Evolutionary conservation across 2,113 vertebrate species (phyloP).

Genomic region (Chlamydotis undulata): DNA sequence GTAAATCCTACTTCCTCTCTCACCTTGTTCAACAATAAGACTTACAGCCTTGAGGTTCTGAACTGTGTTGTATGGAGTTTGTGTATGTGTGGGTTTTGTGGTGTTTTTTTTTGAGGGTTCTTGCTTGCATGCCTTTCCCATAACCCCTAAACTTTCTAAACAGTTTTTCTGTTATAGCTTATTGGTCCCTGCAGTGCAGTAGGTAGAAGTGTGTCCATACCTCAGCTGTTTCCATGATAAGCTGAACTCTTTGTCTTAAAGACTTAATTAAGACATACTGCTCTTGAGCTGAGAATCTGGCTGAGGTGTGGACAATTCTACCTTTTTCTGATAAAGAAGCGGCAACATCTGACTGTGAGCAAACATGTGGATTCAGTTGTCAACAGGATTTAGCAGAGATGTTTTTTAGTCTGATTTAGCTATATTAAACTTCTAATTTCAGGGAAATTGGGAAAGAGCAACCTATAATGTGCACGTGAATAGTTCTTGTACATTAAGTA

Average conservation of each 20-base stretch:
- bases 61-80: background rate
- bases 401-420: background rate
- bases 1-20: background rate
- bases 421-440: background rate
- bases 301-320: background rate
- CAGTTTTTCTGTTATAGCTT: background rate
- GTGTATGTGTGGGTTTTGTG: background rate
- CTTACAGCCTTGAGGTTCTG: background rate
- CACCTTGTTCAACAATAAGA: background rate
- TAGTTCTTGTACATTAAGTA: background rate
- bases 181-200: background rate
- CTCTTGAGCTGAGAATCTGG: background rate
- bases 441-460: background rate
- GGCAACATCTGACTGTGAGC: background rate
- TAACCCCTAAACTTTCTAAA: background rate
- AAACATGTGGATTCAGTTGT: slow-evolving; percentile 28
- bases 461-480: background rate
- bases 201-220: background rate
- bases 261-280: background rate
- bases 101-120: background rate
- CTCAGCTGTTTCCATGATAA: background rate
- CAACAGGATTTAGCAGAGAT: slow-evolving; percentile 5
- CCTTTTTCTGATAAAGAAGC: background rate
- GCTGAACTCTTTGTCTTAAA: background rate
- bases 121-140: background rate